These are phyloP conservation scores for Aphis gossypii DNA, from an alignment of 1,140 invertebrate genomes.

Conservation along the genomic window DNA sequence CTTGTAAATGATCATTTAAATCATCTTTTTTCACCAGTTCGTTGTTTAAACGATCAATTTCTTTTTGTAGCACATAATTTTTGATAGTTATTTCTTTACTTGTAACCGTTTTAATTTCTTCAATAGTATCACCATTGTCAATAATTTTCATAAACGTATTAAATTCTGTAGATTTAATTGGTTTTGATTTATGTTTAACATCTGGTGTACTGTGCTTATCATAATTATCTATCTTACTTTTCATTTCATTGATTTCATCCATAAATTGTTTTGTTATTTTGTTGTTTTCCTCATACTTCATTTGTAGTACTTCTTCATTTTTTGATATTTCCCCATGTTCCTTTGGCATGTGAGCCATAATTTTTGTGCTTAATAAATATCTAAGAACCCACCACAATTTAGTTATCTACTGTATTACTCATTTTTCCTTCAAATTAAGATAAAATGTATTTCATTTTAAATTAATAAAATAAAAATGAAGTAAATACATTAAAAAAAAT, in stretches of 20 bases:
- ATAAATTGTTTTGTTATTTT: conserved; percentile 49
- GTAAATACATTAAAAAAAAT: background rate
- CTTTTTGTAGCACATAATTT: conserved; percentile 52
- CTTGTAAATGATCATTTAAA: background rate
- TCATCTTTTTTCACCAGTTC: conserved; percentile 43
- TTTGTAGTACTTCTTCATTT: conserved; percentile 51
- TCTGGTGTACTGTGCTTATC: conserved; percentile 3
- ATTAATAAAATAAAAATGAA: background rate
- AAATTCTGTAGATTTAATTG: conserved; percentile 44
- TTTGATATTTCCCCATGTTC: conserved; percentile 21
- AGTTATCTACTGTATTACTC: background rate
- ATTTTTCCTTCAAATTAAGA: background rate
- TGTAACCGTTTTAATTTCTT: conserved; percentile 40
- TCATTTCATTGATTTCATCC: conserved; percentile 54
- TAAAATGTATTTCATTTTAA: background rate
- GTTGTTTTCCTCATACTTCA: conserved; percentile 51
- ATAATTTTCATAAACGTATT: conserved; percentile 51
- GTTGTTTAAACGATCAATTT: conserved; percentile 39
- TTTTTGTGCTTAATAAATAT: background rate
- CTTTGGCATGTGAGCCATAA: background rate
- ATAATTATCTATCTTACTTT: conserved; percentile 36
- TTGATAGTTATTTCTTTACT: conserved; percentile 49
- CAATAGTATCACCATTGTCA: conserved; percentile 28
- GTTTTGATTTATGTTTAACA: conserved; percentile 37
- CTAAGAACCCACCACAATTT: background rate